Base-by-base conservation (phyloP, 2,797 vertebrate species). In the Acestrorhynchus altus region DNA sequence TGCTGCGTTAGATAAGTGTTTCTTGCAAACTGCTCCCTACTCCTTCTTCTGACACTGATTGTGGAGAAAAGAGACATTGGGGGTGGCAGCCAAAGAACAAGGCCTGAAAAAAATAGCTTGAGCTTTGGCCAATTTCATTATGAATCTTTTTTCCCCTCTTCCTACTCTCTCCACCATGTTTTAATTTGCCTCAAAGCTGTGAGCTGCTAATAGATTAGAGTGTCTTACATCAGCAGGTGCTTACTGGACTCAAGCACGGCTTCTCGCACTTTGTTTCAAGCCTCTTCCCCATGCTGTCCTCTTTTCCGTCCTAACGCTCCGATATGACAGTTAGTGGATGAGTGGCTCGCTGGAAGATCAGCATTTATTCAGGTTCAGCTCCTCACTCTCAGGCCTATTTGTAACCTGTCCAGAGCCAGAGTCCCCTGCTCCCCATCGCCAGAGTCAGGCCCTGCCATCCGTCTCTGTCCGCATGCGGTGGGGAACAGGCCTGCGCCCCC, bases 1-100 rank as follows among this genome's bases (percentile, higher is more conserved):
- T 92, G 90, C 90, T 94, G 93, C 90, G 93, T 93, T 88, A 94
- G 91, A 89, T 92, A 93, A 85, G 93, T 94, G 92, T 92, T 93
- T 90, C 94, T 95, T 90, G 87, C 89, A 92, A 93, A 90, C 83
- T 87, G 88, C 89, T 88, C 90, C 91, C 12, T 12, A 85, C 86
- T 86, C 89, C 89, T 90, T 94, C 90, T 89, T 88, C 88, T 92
- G 92, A 92, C 93, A 93, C 92, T 92, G 92, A 93, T 94, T 93
- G 91, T 91, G 84, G 88, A 89, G 90, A 91, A 92, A 92, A 92
- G 90, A 93, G 91, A 93, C 92, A 92, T 93, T 91, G 90, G 88
- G 86, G 87, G 89, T 90, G 89, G 89, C 83, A 83, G 89, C 83
- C 84, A 88, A 87, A 78, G 42, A 67, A 73, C 63, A 39, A 56